Conservation (phyloP, 2,888 invertebrate species). For the Andrena chrysosceles region DNA sequence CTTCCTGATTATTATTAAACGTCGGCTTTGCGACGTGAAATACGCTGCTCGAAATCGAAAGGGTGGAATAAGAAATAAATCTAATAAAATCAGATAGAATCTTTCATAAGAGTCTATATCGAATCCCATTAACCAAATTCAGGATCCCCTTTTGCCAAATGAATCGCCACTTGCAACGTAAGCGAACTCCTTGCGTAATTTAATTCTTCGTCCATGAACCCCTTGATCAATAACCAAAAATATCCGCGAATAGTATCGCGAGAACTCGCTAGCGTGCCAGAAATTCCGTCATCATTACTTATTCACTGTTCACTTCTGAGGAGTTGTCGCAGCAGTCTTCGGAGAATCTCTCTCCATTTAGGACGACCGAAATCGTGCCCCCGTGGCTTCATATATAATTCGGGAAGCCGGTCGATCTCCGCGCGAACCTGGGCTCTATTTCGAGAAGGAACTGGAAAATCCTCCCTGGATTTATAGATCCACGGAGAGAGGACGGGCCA, state of each 20-base stretch:
- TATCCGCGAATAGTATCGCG: neutral
- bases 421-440: slow-evolving; percentile 1
- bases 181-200: neutral
- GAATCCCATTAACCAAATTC: too few relatives aligned
- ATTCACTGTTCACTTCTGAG: slow-evolving; percentile 28
- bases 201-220: neutral
- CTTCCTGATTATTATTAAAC: slow-evolving; percentile 40
- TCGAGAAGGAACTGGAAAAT: slow-evolving; percentile 12
- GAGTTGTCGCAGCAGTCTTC: neutral
- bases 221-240: neutral
- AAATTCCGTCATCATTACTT: slow-evolving; percentile 25
- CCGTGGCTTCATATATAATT: slow-evolving; percentile 39
- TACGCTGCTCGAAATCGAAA: neutral
- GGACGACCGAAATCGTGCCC: slow-evolving; percentile 11
- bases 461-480: slow-evolving; percentile 44
- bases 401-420: slow-evolving; percentile 9
- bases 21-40: slow-evolving; percentile 3
- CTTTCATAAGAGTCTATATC: too few relatives aligned
- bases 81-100: neutral
- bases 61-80: neutral
- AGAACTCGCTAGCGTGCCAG: neutral
- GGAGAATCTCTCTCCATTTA: neutral
- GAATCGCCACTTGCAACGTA: neutral
- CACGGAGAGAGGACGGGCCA: neutral
- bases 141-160: neutral